Percentiles rank a stretch among this genome's conserved stretches.
These are phyloP conservation scores for Drosophila lini DNA, from an alignment of 1,140 invertebrate genomes.

Conservation along the genomic window DNA sequence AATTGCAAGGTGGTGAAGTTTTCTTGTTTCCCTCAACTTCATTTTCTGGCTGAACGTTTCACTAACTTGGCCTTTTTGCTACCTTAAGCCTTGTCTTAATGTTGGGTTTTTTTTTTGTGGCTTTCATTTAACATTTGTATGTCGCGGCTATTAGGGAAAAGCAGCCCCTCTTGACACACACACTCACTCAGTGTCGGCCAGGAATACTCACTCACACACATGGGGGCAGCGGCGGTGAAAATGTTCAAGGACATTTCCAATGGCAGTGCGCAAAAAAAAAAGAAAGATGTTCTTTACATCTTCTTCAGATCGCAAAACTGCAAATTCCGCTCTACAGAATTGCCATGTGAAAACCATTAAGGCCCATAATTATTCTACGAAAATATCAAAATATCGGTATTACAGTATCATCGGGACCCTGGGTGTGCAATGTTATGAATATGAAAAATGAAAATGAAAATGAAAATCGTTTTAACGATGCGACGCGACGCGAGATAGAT, in stretches of 20 bases:
- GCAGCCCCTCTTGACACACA: constrained; percentile 50
- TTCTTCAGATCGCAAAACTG: constrained; percentile 27
- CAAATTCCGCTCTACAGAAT: constrained; percentile 17
- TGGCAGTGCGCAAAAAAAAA: constrained; percentile 51
- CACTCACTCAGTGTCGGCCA: constrained; percentile 10
- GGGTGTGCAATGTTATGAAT: constrained; percentile 64
- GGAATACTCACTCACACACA: constrained; percentile 13
- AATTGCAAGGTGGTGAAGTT: background rate
- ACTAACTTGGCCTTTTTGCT: constrained; percentile 4
- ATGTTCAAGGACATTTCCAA: constrained; percentile 70
- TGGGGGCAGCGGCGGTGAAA: constrained; percentile 13
- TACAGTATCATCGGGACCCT: constrained; percentile 27
- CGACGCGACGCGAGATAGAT: constrained; percentile 48
- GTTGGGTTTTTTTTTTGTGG: constrained; percentile 7
- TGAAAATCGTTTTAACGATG: constrained; percentile 74
- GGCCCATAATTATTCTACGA: constrained; percentile 29
- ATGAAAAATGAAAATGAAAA: constrained; percentile 77
- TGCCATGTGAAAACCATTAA: constrained; percentile 69
- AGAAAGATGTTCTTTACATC: constrained; percentile 11
- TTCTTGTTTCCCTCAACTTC: constrained; percentile 14
- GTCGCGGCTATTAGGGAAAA: constrained; percentile 34
- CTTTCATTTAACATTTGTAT: constrained; percentile 34
- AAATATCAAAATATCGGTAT: constrained; percentile 36
- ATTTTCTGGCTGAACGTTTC: constrained; percentile 13
- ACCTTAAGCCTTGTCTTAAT: background rate